Percentiles rank a stretch among this genome's conserved stretches.
phyloP scores from a whole-genome alignment of 92 coral and sea anemone species.

The Pocillopora meandrina region DNA sequence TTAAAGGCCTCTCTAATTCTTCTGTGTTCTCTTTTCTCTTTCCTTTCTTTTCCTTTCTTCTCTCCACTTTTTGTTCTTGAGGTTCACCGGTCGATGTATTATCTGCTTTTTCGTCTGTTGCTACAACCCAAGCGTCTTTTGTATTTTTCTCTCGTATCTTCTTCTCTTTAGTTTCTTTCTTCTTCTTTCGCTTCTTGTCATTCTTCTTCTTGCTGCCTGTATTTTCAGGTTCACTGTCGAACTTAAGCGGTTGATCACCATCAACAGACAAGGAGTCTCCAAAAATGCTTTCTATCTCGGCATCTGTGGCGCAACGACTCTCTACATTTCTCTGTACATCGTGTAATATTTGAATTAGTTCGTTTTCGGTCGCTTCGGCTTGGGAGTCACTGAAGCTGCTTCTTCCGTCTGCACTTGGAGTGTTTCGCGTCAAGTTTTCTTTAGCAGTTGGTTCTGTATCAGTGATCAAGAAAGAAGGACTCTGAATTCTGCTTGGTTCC shows the following conservation, averaged over 20 bases:
- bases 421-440: background rate
- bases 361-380: conserved; percentile 41
- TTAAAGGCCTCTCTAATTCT: background rate
- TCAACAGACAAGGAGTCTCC: conserved; percentile 35
- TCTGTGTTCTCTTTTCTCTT: conserved; percentile 16
- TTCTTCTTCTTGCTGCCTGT: conserved; percentile 11
- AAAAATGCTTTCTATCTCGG: conserved; percentile 60
- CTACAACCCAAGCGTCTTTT: conserved; percentile 33
- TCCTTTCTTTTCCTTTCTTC: conserved; percentile 25
- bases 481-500: conserved; percentile 7
- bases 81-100: conserved; percentile 8
- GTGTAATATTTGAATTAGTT: conserved; percentile 53
- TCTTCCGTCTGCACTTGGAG: background rate
- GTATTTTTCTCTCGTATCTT: background rate
- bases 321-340: conserved; percentile 46
- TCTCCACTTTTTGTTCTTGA: conserved; percentile 17
- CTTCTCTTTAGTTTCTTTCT: conserved; percentile 19
- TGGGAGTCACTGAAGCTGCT: background rate
- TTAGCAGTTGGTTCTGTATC: conserved; percentile 5
- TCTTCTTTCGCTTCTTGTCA: conserved; percentile 51
- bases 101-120: background rate
- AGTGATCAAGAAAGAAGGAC: conserved; percentile 13
- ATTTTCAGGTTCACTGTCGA: conserved; percentile 66
- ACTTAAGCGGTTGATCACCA: conserved; percentile 28
- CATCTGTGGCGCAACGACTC: conserved; percentile 68